Evolutionary conservation across 2,797 vertebrate genomes (phyloP).

Genomic region (Podarcis lilfordi): DNA sequence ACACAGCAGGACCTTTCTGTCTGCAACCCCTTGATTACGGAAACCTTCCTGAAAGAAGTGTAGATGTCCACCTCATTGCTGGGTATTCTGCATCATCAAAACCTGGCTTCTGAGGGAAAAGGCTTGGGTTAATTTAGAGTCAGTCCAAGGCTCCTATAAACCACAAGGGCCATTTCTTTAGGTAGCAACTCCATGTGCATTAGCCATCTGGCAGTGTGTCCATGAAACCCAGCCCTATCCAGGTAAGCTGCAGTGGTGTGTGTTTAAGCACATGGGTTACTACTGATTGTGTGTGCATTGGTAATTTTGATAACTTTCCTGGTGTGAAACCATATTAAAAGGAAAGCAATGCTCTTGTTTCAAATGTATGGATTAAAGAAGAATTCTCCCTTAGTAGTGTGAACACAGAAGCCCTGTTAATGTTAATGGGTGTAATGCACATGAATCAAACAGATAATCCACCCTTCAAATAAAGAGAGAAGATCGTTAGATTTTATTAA

Average conservation of each 20-base stretch:
- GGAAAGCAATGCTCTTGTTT: constrained; percentile 23
- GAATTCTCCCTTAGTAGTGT: background rate
- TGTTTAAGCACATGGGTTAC: too few species aligned
- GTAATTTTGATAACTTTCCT: background rate
- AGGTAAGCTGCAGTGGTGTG: too few species aligned
- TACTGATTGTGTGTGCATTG: background rate
- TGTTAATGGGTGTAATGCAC: background rate
- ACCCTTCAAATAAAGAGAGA: constrained; percentile 14
- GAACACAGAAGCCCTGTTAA: background rate
- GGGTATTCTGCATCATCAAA: too few species aligned
- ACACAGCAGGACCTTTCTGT: too few species aligned
- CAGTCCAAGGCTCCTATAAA: too few species aligned
- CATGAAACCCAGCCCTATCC: too few species aligned
- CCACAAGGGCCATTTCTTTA: too few species aligned
- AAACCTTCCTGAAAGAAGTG: background rate
- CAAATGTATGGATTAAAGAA: background rate
- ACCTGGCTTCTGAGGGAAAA: too few species aligned
- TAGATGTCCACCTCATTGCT: too few species aligned
- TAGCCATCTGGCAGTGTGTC: too few species aligned
- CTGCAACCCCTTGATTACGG: background rate
- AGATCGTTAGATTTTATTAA: background rate
- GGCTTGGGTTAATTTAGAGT: too few species aligned
- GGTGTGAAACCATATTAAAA: background rate
- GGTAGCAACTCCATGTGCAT: too few species aligned
- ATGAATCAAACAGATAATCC: background rate